These are phyloP conservation scores for Papilio dardanus DNA, from an alignment of 1,140 invertebrate species.

Conservation along the genomic window DNA sequence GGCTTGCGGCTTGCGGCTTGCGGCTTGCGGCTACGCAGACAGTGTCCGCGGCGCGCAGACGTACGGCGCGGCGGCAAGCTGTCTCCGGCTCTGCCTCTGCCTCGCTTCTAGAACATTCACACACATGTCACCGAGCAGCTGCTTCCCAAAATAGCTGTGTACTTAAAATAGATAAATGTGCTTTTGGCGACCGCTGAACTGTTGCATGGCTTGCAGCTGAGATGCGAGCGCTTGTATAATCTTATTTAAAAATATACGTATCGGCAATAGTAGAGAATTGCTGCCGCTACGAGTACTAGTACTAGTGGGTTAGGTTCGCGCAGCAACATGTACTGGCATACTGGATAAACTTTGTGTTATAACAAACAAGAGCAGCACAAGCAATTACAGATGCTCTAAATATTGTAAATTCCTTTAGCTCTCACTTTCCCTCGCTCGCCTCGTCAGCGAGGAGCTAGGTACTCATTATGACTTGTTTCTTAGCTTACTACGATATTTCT, in stretches of 20 bases:
- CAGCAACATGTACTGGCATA: neutral
- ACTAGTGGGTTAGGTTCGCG: neutral
- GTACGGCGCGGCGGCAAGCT: neutral
- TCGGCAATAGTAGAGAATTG: too few relatives aligned
- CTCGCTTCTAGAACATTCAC: neutral
- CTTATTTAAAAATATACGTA: too few relatives aligned
- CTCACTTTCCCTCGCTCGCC: neutral
- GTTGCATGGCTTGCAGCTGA: neutral
- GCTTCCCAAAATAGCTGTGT: neutral
- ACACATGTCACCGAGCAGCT: neutral
- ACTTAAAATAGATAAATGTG: slow-evolving; percentile 28
- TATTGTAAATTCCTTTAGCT: neutral
- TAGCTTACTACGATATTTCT: too few relatives aligned
- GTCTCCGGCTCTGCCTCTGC: neutral
- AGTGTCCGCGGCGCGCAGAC: neutral
- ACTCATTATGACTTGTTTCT: too few relatives aligned
- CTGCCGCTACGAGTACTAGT: too few relatives aligned
- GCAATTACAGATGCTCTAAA: neutral
- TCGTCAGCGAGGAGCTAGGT: too few relatives aligned
- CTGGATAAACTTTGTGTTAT: neutral
- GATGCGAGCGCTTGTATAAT: neutral
- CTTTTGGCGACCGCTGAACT: neutral
- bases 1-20: too few relatives aligned
- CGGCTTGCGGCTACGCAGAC: neutral
- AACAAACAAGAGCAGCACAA: neutral